A percentile compares a stretch with the other conserved stretches of the same genome.
Evolutionary conservation across 1,140 invertebrate species (phyloP).

Genomic region (Hirudo medicinalis): DNA sequence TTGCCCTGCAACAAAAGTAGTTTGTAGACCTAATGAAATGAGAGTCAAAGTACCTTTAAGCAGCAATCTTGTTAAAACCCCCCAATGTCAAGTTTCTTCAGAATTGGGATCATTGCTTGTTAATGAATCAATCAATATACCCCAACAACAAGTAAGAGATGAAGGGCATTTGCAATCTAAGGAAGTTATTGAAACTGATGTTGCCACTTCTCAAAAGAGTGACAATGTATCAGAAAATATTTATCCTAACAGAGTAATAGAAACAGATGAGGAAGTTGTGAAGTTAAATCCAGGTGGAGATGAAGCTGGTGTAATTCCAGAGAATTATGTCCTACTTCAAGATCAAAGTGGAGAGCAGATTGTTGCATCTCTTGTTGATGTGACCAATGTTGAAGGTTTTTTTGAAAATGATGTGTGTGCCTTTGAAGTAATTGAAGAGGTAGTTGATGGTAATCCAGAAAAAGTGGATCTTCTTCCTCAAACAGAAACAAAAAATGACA

Average conservation of each 20-base stretch:
- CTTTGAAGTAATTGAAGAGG: constrained; percentile 8
- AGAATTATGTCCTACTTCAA: not conserved
- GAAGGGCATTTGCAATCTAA: not conserved
- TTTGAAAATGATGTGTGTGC: constrained; percentile 7
- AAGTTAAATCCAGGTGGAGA: not conserved
- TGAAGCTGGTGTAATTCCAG: not conserved
- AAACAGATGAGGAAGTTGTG: not conserved
- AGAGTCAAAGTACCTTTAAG: not conserved
- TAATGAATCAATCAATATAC: not conserved
- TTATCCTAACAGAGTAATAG: not conserved
- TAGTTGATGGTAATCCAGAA: not conserved
- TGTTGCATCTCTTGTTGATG: not conserved
- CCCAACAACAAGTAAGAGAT: not conserved
- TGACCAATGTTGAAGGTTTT: not conserved
- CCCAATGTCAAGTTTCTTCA: not conserved
- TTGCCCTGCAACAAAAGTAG: not conserved
- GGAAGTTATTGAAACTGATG: too few species aligned
- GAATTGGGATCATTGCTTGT: not conserved
- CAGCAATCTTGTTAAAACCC: not conserved
- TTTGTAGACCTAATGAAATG: too few species aligned
- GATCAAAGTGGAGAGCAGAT: not conserved
- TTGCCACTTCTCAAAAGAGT: not conserved
- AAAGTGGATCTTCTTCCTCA: not conserved
- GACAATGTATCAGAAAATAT: not conserved
- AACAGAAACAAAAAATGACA: not conserved